Conservation (phyloP, 37 sponge, comb jelly and placozoan species). For the Haliclona indistincta region DNA sequence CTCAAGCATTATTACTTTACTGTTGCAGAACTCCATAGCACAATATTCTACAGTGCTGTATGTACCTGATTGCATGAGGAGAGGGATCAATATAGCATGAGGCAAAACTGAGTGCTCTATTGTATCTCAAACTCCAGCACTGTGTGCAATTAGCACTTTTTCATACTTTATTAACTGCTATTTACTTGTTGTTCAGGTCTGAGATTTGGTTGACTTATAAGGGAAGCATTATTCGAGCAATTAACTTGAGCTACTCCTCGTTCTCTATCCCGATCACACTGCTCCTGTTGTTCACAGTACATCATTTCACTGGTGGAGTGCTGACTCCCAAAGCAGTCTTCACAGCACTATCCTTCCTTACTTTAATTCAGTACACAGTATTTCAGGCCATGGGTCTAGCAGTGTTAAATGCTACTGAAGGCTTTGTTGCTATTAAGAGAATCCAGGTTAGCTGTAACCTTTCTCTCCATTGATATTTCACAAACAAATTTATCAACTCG, state of each 20-base stretch:
- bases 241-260: slow-evolving; percentile 35
- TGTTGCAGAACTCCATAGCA: too few species aligned
- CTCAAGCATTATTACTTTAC: too few species aligned
- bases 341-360: slow-evolving; percentile 40
- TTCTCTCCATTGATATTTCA: too few species aligned
- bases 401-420: slow-evolving; percentile 48
- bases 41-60: too few species aligned
- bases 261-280: slow-evolving; percentile 29
- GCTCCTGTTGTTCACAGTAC: slow-evolving; percentile 50
- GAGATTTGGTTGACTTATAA: slow-evolving; percentile 28
- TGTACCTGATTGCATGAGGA: too few species aligned
- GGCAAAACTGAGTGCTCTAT: too few species aligned
- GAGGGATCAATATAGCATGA: too few species aligned
- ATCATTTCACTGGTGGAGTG: slow-evolving; percentile 27
- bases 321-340: slow-evolving; percentile 61
- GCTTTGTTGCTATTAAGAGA: slow-evolving; percentile 52
- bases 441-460: slow-evolving; percentile 69
- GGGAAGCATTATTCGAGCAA: slow-evolving; percentile 34
- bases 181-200: too few species aligned
- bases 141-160: too few species aligned
- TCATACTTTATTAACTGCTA: too few species aligned
- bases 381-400: slow-evolving; percentile 21
- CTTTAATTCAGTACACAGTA: slow-evolving; percentile 26
- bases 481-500: too few species aligned
- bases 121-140: too few species aligned